Evolutionary conservation across 2,113 vertebrate species (phyloP), one percentile per base, ranked within the genome.

Genomic region (Trachemys scripta): DNA sequence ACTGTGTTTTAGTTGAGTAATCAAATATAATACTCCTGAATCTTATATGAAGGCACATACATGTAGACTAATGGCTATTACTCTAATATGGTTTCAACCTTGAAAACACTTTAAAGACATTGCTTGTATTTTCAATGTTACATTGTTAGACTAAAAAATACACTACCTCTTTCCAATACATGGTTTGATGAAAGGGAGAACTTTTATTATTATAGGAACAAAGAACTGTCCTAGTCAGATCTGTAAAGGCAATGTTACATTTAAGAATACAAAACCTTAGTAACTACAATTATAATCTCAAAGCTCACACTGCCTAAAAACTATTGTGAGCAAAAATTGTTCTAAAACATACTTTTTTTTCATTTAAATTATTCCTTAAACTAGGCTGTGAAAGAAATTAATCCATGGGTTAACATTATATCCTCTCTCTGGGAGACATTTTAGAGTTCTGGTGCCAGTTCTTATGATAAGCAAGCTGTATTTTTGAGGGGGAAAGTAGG

Each of bases 1-100:
- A 85, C 29, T 94, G 56, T 92, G 35, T 84, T 96, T 83, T 84
- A 94, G 88, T 93, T 89, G 94, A 97, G 90, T 97, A 97, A 97
- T 95, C 94, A 98, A 96, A 96, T 92, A 81, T 86, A 97, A 96
- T 94, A 92, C 85, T 49, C 69, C 79, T 85, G 80, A 89, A 53
- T 42, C n/a, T 85, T 79, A 87, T 91, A 27, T 87, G 76, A 92
- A 96, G 50, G 29, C 80, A 92, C 51, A 84, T 14, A n/a, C 84
- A 81, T 54, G 85, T 88, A 89, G 76, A 75, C 85, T 97, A 98
- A 97, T 96, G 82, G 79, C 83, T 96, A 92, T 96, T 97, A 94
- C 90, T 95, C 6, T 96, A 97, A 96, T 96, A 95, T 65, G 89
- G 95, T 97, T 97, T 96, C 93, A 96, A 87, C 94, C 96, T 98